Evolutionary conservation across 2,888 invertebrate species (phyloP).

Genomic region (Tribolium freemani): DNA sequence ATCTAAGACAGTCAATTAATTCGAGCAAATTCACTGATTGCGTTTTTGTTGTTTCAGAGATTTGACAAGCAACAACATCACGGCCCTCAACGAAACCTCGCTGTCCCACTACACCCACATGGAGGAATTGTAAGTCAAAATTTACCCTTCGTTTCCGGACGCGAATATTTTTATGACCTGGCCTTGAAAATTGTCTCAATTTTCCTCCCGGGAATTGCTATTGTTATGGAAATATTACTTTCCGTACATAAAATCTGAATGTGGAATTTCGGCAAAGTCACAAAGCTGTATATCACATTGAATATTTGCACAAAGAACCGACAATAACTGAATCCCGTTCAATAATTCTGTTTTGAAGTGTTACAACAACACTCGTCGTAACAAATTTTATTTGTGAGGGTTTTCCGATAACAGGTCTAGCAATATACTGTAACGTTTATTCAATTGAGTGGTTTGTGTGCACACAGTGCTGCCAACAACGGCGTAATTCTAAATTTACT

Average conservation of each 20-base stretch:
- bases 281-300: constrained; percentile 6
- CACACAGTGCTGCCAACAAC: not conserved
- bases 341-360: constrained; percentile 3
- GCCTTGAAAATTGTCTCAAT: constrained; percentile 16
- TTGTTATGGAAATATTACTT: constrained; percentile 36
- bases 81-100: constrained; percentile 78
- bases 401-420: not conserved
- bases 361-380: not conserved
- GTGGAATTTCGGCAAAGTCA: constrained; percentile 29
- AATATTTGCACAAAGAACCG: constrained; percentile 1
- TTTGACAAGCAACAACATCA: constrained; percentile 86
- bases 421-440: constrained; percentile 6
- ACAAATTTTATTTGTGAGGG: constrained; percentile 1
- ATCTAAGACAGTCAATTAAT: not conserved
- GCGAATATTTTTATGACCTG: constrained; percentile 27
- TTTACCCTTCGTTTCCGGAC: constrained; percentile 20
- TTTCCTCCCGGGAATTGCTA: not conserved
- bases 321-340: not conserved
- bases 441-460: constrained; percentile 20
- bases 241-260: constrained; percentile 23
- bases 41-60: constrained; percentile 75
- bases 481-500: constrained; percentile 10
- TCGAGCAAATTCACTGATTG: not conserved
- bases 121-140: constrained; percentile 80
- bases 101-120: constrained; percentile 78